Evolutionary conservation across 2,888 invertebrate genomes (phyloP).

Genomic region (Dendrolimus houi): DNA sequence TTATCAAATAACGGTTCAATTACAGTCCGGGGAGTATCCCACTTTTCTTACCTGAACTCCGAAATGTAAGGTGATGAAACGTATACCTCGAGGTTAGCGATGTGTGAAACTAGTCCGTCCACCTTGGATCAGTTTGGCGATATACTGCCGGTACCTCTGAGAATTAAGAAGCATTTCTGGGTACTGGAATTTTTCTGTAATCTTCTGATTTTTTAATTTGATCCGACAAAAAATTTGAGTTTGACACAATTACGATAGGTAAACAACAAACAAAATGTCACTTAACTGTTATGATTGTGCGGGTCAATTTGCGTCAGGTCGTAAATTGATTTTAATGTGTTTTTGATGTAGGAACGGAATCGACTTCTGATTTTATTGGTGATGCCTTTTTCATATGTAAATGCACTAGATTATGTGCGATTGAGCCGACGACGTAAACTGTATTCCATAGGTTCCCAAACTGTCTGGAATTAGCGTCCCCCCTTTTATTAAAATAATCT

Average conservation of each 20-base stretch:
- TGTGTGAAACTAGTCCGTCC: too few relatives aligned
- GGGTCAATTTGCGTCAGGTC: constrained; percentile 44
- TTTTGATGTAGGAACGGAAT: constrained; percentile 57
- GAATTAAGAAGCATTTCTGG: too few relatives aligned
- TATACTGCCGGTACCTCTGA: too few relatives aligned
- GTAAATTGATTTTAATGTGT: constrained; percentile 67
- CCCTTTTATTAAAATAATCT: neutral
- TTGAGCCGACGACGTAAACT: constrained; percentile 8
- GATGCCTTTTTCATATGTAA: constrained; percentile 63
- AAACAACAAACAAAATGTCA: neutral
- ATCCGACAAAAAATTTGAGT: too few relatives aligned
- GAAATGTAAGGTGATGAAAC: too few relatives aligned
- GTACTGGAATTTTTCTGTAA: too few relatives aligned
- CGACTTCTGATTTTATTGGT: constrained; percentile 58
- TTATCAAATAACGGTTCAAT: too few relatives aligned
- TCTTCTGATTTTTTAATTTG: too few relatives aligned
- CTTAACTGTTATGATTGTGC: constrained; percentile 30
- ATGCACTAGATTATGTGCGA: constrained; percentile 46
- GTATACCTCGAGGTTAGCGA: too few relatives aligned
- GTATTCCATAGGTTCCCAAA: neutral
- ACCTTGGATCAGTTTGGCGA: too few relatives aligned
- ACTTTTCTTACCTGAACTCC: too few relatives aligned
- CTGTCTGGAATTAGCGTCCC: neutral
- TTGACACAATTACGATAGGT: neutral
- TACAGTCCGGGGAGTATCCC: too few relatives aligned